phyloP scores from a whole-genome alignment of 2,113 vertebrate species.

The Ammospiza caudacuta region DNA sequence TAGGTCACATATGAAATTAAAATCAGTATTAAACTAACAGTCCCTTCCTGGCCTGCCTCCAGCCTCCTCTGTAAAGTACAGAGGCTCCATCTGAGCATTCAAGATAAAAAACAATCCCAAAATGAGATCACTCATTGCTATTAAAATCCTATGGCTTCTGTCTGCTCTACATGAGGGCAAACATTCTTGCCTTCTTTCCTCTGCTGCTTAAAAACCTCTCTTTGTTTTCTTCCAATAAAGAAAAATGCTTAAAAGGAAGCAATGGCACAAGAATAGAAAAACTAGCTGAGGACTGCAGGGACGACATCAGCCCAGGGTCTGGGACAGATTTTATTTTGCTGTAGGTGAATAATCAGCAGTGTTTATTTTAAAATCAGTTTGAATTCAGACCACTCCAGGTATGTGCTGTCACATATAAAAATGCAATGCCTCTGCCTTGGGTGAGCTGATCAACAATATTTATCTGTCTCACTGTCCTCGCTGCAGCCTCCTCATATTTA shows the following conservation, averaged over 20 bases:
- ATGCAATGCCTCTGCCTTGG: not conserved
- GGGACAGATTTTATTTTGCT: not conserved
- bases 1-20: not conserved
- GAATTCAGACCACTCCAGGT: not conserved
- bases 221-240: not conserved
- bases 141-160: not conserved
- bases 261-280: not conserved
- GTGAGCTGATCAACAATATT: not conserved
- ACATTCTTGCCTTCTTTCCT: not conserved
- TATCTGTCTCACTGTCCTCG: not conserved
- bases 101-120: not conserved
- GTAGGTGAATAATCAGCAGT: not conserved
- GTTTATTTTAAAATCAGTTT: not conserved
- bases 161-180: fast-evolving
- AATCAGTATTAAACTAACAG: not conserved
- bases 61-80: not conserved
- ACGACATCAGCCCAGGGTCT: not conserved
- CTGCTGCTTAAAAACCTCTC: not conserved
- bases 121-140: not conserved
- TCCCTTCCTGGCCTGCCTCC: not conserved
- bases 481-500: not conserved
- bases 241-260: not conserved
- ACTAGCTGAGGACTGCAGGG: not conserved
- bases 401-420: not conserved
- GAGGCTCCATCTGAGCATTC: not conserved